Conservation (phyloP, 2,113 vertebrate genomes). For the Cinclus mexicanus region DNA sequence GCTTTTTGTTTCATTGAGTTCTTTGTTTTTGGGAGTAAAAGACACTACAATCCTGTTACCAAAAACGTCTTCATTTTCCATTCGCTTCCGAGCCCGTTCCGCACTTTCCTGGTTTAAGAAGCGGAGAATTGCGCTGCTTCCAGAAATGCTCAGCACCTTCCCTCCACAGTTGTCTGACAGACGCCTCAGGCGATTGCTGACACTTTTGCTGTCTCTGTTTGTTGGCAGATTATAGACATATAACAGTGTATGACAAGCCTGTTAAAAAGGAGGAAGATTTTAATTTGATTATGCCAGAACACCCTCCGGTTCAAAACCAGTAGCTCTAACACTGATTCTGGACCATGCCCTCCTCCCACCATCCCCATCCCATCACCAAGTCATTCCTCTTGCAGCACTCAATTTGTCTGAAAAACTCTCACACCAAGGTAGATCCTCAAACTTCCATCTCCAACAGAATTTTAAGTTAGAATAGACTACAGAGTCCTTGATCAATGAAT, state of each 20-base stretch:
- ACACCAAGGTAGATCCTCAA: not conserved
- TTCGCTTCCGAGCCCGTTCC: slow-evolving; percentile 90
- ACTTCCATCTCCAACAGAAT: not conserved
- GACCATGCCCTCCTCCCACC: not conserved
- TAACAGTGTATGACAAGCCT: slow-evolving; percentile 89
- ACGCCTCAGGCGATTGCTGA: slow-evolving; percentile 91
- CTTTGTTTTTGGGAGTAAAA: slow-evolving; percentile 83
- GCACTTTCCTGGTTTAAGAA: slow-evolving; percentile 90
- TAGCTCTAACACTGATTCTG: not conserved
- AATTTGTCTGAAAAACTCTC: not conserved
- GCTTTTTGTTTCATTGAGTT: slow-evolving; percentile 74
- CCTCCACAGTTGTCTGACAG: slow-evolving; percentile 97
- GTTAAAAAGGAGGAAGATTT: slow-evolving; percentile 61
- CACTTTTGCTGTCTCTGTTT: slow-evolving; percentile 89
- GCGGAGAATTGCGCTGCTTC: slow-evolving; percentile 88
- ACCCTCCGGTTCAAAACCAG: not conserved
- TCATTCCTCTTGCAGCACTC: not conserved
- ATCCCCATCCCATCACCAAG: rapidly evolving
- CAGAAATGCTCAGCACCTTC: slow-evolving; percentile 91
- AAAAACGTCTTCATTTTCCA: slow-evolving; percentile 98
- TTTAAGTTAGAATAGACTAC: not conserved
- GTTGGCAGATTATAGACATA: slow-evolving; percentile 96
- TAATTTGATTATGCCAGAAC: not conserved
- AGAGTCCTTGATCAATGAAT: not conserved
- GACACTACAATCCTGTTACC: slow-evolving; percentile 91